Conservation (phyloP, 2,797 vertebrate species). For the Chelmon rostratus region DNA sequence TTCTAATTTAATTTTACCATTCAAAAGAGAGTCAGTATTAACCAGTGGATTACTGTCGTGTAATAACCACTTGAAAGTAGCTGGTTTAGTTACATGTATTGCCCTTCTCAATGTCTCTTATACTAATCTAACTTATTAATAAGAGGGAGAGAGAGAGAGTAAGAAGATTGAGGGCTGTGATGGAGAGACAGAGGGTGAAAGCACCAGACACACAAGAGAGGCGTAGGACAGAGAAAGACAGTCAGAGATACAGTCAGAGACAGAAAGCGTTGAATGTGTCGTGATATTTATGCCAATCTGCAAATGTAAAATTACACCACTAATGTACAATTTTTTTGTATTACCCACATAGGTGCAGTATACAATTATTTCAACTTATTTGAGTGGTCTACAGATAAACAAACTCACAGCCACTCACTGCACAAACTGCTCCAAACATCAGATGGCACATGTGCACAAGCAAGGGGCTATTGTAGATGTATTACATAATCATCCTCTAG, state of each 20-base stretch:
- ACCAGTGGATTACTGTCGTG: neutral
- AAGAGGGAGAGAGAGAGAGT: neutral
- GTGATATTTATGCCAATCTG: neutral
- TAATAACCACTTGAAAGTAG: neutral
- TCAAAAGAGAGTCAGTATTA: neutral
- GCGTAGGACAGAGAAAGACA: neutral
- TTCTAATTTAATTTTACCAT: neutral
- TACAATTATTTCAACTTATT: neutral
- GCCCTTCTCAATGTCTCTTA: neutral
- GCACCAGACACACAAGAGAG: neutral
- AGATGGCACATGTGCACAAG: conserved; percentile 5
- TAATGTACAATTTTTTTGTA: neutral
- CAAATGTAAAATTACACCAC: neutral
- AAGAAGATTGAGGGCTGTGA: neutral
- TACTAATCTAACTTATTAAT: neutral
- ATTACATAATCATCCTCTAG: conserved; percentile 65
- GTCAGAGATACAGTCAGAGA: neutral
- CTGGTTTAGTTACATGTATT: neutral
- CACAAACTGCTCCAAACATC: neutral
- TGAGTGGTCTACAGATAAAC: neutral
- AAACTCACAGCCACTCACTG: neutral
- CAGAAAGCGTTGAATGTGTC: neutral
- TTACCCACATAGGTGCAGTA: neutral
- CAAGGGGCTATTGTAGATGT: neutral
- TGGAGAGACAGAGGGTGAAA: neutral